A percentile compares a stretch with the other conserved stretches of the same genome.
These are phyloP conservation scores for Melanotaenia nigrans DNA, from an alignment of 2,797 vertebrate species.

Conservation along the genomic window DNA sequence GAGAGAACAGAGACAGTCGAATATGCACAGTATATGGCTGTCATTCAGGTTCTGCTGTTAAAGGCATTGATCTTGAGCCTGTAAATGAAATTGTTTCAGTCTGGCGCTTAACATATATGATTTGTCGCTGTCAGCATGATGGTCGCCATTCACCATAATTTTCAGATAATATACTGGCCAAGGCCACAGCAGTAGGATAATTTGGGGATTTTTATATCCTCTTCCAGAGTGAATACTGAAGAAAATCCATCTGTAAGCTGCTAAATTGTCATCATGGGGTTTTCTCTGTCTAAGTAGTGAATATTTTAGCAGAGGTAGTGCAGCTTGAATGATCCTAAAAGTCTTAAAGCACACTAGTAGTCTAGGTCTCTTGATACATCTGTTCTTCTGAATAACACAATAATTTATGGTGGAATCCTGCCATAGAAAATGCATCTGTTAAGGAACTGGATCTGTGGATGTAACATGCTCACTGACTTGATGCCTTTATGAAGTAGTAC, in stretches of 20 bases:
- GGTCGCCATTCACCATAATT: conserved; percentile 4
- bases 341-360: conserved; percentile 30
- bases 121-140: conserved; percentile 22
- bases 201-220: conserved; percentile 11
- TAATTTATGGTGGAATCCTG: conserved; percentile 44
- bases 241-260: conserved; percentile 5
- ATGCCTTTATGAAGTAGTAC: conserved; percentile 5
- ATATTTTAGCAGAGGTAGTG: conserved; percentile 17
- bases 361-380: conserved; percentile 41
- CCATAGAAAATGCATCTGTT: conserved; percentile 50
- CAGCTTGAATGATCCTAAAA: conserved; percentile 37
- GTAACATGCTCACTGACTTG: conserved; percentile 24
- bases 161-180: background rate
- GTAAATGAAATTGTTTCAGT: conserved; percentile 35
- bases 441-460: conserved; percentile 56
- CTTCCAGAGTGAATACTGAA: conserved; percentile 11
- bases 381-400: conserved; percentile 50
- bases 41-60: conserved; percentile 20
- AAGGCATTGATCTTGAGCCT: conserved; percentile 18
- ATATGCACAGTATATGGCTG: conserved; percentile 32
- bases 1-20: conserved; percentile 42
- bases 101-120: conserved; percentile 17
- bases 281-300: conserved; percentile 39
- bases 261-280: conserved; percentile 35
- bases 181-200: conserved; percentile 1